Conservation (phyloP, 1,140 invertebrate genomes). For the Lepidurus packardi region DNA sequence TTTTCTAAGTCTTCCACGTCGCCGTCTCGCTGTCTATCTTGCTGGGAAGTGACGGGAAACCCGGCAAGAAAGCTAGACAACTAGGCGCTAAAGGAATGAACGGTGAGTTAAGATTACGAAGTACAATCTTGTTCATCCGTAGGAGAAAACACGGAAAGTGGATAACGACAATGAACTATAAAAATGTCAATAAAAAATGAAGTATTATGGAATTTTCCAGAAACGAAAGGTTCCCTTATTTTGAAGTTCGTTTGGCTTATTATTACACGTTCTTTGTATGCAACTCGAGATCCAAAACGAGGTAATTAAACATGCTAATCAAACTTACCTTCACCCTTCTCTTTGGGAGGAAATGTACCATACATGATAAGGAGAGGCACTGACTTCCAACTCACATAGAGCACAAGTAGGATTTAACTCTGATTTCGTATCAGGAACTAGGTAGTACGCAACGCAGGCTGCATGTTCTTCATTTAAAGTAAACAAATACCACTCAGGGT, state of each 20-base stretch:
- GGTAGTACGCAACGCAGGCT: not conserved
- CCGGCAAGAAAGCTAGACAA: not conserved
- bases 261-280: no score
- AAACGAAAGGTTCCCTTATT: no score
- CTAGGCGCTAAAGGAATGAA: not conserved
- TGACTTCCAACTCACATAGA: not conserved
- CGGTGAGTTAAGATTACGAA: not conserved
- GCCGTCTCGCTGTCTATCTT: not conserved
- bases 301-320: no score
- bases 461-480: no score
- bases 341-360: not conserved
- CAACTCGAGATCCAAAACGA: no score
- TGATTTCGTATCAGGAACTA: not conserved
- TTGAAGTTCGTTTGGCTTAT: no score
- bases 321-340: not conserved
- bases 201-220: no score
- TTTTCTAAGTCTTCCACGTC: no score
- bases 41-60: not conserved
- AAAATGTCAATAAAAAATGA: no score
- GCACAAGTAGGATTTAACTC: not conserved
- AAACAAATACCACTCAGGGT: no score
- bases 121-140: not conserved
- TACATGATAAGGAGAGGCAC: not conserved
- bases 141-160: not conserved
- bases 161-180: no score